phyloP scores from a whole-genome alignment of 2,113 vertebrate genomes.

The Xiphophorus maculatus region DNA sequence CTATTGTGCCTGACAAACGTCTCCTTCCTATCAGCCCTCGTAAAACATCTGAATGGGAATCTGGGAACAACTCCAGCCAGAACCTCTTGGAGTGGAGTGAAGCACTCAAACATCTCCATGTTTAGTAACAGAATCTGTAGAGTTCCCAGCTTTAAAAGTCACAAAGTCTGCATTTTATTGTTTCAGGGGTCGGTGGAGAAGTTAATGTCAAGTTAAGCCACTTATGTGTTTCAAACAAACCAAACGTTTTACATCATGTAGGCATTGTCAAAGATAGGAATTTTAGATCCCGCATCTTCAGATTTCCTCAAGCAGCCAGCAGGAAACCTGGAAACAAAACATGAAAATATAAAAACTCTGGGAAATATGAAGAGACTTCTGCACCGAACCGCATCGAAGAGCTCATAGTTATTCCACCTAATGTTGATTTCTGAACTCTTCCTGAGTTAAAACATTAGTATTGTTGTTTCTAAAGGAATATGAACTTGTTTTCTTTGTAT shows the following conservation, averaged over 20 bases:
- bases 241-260: no score
- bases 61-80: slow-evolving; percentile 38
- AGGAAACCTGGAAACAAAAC: not conserved
- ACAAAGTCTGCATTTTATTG: not conserved
- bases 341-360: not conserved
- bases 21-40: slow-evolving; percentile 58
- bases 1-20: slow-evolving; percentile 60
- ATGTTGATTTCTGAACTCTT: no score
- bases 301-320: not conserved
- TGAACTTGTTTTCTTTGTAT: no score
- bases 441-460: no score
- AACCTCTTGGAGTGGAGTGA: not conserved
- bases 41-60: slow-evolving; percentile 67
- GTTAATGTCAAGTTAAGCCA: not conserved
- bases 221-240: no score
- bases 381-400: no score
- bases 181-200: not conserved
- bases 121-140: slow-evolving; percentile 7
- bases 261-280: no score
- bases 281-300: no score
- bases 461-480: no score
- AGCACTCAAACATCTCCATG: slow-evolving; percentile 3
- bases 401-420: no score
- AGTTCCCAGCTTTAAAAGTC: slow-evolving; percentile 1
- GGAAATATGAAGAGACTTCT: no score